phyloP scores from a whole-genome alignment of 1,140 invertebrate species.

The Dufourea novaeangliae region DNA sequence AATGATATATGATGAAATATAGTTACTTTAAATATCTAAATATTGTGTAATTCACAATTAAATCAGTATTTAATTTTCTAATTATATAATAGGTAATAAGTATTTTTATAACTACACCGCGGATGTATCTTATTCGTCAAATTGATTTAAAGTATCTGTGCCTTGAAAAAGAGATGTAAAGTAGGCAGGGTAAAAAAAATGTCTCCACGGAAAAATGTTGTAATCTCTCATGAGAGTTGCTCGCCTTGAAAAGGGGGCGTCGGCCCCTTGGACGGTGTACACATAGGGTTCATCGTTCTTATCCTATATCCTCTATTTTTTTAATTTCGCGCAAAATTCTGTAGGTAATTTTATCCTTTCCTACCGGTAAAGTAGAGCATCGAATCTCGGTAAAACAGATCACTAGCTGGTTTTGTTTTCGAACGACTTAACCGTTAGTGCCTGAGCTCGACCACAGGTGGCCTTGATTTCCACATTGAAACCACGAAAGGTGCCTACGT shows the following conservation, averaged over 20 bases:
- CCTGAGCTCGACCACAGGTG: background rate
- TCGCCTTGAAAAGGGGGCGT: conserved; percentile 77
- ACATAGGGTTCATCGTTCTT: conserved; percentile 67
- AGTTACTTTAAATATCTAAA: background rate
- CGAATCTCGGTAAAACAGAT: background rate
- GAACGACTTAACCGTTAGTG: background rate
- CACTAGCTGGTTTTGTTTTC: background rate
- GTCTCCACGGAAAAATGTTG: conserved; percentile 68
- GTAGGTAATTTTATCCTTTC: conserved; percentile 19
- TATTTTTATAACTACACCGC: no score
- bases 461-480: background rate
- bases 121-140: background rate
- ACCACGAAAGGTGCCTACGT: conserved; percentile 67
- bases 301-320: conserved; percentile 54
- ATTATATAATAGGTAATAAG: no score
- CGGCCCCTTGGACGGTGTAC: conserved; percentile 70
- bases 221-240: conserved; percentile 73
- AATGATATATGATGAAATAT: background rate
- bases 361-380: conserved; percentile 1
- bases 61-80: no score
- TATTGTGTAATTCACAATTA: no score
- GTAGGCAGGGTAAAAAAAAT: conserved; percentile 53
- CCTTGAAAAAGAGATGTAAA: conserved; percentile 20
- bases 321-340: conserved; percentile 56
- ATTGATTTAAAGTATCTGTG: background rate